Evolutionary conservation across 2,797 vertebrate genomes (phyloP).

Genomic region (Masticophis lateralis): DNA sequence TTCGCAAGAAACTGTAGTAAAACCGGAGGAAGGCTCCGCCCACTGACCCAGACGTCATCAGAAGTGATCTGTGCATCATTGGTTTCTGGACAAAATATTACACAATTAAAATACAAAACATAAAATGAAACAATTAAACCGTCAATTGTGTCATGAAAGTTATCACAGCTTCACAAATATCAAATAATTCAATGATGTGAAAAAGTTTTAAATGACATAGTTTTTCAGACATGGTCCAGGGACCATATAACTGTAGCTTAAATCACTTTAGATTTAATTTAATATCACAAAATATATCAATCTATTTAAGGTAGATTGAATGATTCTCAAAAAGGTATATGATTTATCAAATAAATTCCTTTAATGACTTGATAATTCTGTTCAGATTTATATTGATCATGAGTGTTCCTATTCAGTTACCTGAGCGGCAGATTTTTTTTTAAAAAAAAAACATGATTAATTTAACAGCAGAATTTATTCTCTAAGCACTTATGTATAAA

Average conservation of each 20-base stretch:
- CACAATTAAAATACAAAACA: neutral
- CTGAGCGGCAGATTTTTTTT: neutral
- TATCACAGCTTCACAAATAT: neutral
- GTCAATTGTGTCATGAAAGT: neutral
- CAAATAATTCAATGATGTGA: neutral
- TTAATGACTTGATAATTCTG: neutral
- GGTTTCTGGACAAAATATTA: neutral
- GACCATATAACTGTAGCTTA: neutral
- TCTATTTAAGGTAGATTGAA: neutral
- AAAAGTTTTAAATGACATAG: neutral
- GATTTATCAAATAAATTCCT: neutral
- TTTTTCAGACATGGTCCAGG: neutral
- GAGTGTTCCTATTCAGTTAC: neutral
- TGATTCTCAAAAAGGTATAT: neutral
- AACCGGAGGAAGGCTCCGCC: too few species aligned
- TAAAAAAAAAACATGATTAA: neutral
- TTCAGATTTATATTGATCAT: neutral
- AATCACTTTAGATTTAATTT: neutral
- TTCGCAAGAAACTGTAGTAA: too few species aligned
- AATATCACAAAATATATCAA: neutral
- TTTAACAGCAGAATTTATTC: conserved; percentile 27
- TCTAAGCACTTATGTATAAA: conserved; percentile 9
- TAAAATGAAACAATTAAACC: neutral
- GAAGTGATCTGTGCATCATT: too few species aligned
- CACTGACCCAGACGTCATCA: too few species aligned